Conservation (phyloP, 2,113 vertebrate species). For the Lepisosteus oculatus region DNA sequence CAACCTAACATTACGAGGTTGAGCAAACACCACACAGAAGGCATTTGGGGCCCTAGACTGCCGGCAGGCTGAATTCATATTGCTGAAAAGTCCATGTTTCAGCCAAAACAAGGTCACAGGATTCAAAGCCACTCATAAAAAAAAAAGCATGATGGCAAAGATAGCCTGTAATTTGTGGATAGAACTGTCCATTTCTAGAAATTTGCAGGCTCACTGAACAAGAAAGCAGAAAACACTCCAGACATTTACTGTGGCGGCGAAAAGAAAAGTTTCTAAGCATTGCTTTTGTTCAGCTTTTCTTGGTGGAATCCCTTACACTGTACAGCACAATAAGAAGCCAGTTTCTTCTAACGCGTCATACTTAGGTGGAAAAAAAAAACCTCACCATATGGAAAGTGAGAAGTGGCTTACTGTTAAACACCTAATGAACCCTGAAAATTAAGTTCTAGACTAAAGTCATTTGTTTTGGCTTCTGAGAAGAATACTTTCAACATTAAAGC, state of each 20-base stretch:
- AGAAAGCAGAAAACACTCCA: background rate
- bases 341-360: slow-evolving; percentile 41
- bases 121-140: background rate
- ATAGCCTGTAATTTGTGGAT: background rate
- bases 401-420: slow-evolving; percentile 68
- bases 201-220: background rate
- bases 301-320: background rate
- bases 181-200: background rate
- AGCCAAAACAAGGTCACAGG: background rate
- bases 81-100: background rate
- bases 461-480: slow-evolving; percentile 72
- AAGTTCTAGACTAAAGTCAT: slow-evolving; percentile 69
- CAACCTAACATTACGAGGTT: too few species aligned
- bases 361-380: slow-evolving; percentile 66
- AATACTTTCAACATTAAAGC: slow-evolving; percentile 15
- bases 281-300: background rate
- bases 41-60: too few species aligned
- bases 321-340: slow-evolving; percentile 24
- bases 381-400: slow-evolving; percentile 71
- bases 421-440: slow-evolving; percentile 73
- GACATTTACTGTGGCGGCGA: background rate
- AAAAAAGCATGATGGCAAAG: background rate
- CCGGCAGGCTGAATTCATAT: too few species aligned
- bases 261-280: background rate
- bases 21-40: too few species aligned